Conservation (phyloP, 2,797 vertebrate species). For the Carcharodon carcharias region DNA sequence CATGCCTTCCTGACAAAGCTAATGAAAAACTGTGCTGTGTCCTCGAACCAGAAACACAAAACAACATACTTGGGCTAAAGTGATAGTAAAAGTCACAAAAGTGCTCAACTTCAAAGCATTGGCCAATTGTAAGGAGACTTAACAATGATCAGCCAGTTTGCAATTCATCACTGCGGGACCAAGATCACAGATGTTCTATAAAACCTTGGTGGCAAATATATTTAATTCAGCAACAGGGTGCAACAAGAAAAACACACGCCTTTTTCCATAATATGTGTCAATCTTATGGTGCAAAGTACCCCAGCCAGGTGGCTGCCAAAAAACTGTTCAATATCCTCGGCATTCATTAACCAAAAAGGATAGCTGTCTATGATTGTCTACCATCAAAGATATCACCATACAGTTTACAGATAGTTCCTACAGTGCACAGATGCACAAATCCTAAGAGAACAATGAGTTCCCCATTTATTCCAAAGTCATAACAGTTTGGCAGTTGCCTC, state of each 20-base stretch:
- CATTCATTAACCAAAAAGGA: background rate
- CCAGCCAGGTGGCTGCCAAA: background rate
- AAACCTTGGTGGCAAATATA: too few relatives aligned
- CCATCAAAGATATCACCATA: background rate
- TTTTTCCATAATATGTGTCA: background rate
- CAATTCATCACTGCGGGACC: too few relatives aligned
- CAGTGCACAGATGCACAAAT: background rate
- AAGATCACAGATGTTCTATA: too few relatives aligned
- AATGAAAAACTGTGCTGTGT: too few relatives aligned
- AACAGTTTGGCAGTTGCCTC: background rate
- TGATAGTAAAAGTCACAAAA: too few relatives aligned
- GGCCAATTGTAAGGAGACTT: too few relatives aligned
- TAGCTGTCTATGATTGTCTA: background rate
- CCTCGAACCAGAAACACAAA: too few relatives aligned
- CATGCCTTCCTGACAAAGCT: too few relatives aligned
- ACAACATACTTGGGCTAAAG: too few relatives aligned
- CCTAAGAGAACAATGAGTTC: background rate
- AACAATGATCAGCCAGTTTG: too few relatives aligned
- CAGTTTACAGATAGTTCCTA: background rate
- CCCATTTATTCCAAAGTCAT: background rate
- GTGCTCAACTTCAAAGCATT: too few relatives aligned
- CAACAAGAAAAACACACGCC: background rate
- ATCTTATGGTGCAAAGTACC: background rate
- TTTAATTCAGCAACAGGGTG: too few relatives aligned
- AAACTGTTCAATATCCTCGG: background rate